Conservation (phyloP, 1,140 invertebrate genomes). For the Hypsibius dujardini region DNA sequence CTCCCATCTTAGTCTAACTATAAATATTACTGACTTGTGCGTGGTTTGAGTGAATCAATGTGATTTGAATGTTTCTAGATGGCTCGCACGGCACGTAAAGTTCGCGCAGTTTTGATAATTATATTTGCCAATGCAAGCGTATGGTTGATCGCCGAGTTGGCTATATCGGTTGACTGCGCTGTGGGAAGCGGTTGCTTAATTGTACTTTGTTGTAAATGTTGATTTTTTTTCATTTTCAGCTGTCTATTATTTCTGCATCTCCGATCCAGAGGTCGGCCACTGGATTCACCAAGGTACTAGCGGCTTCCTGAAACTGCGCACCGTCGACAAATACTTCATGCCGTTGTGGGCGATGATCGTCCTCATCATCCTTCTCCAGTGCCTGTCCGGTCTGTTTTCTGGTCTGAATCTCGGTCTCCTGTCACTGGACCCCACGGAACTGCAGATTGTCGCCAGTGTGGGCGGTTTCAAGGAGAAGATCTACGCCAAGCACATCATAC, state of each 20-base stretch:
- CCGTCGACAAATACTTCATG: slow-evolving; percentile 27
- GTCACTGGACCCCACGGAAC: slow-evolving; percentile 80
- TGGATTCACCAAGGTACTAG: slow-evolving; percentile 31
- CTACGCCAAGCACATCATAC: slow-evolving; percentile 58
- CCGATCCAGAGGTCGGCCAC: neutral
- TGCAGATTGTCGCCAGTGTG: slow-evolving; percentile 36
- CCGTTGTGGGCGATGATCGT: slow-evolving; percentile 42
- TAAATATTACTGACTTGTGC: too few relatives aligned
- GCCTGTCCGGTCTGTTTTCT: slow-evolving; percentile 75
- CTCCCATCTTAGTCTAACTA: too few relatives aligned
- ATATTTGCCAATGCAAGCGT: too few relatives aligned
- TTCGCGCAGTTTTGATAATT: too few relatives aligned
- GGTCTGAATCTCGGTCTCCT: slow-evolving; percentile 91
- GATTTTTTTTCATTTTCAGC: neutral
- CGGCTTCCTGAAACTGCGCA: slow-evolving; percentile 25
- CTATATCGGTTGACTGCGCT: too few relatives aligned
- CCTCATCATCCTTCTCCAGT: slow-evolving; percentile 57
- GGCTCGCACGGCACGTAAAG: too few relatives aligned
- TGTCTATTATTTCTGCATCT: neutral
- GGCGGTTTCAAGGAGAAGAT: slow-evolving; percentile 32
- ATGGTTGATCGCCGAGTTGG: too few relatives aligned
- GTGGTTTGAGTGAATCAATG: too few relatives aligned
- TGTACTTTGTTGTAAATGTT: too few relatives aligned
- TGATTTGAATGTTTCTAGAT: too few relatives aligned
- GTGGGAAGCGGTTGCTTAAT: too few relatives aligned